Base-by-base conservation (phyloP, 2,797 vertebrate genomes). In the Enteromius treurensis region DNA sequence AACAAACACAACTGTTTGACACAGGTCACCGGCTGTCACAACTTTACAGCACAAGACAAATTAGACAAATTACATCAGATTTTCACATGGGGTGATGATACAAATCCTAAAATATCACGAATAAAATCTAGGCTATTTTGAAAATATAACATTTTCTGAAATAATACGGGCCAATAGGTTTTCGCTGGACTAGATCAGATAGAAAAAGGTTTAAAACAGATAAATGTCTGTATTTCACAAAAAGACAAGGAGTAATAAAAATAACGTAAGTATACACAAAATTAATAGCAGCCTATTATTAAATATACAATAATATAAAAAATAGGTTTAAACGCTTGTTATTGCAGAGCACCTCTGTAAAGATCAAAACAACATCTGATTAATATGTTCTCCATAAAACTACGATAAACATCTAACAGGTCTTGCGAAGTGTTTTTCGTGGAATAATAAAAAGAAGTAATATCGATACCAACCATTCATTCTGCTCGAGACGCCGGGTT, bases 101-200 rank as follows among this genome's bases (percentile, higher is more conserved):
- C 53, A 15, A 15, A 69, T 55, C 9, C 17, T 58, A 23, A 53
- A 9, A 17, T 45, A 45, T 13, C 10, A 42, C 42, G 19, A 60
- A n/a, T 14, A 8, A 3, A 8, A 64, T 29, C 23, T 29, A 51
- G n/a, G 5, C 11, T 60, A 60, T 60, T 60, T 26, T 5, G 11
- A 5, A 32, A 73, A 51, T 13, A 3, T 11, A 6, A 14, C 1
- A 51, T 26, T 29, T 11, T 47, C 14, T 9, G 26, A 45, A 45
- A 51, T 74, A 34, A 73, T 19, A 49, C 65, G 90, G 95, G 95
- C 96, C 94, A 93, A 85, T 91, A 93, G 95, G 95, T 97, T 97
- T 95, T 89, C 85, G 91, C 91, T 92, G 88, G 42, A 87, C 88
- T 85, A 91, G 89, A 88, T 90, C 47, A 4, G 3, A 26, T 2